phyloP scores from a whole-genome alignment of 2,113 vertebrate species.

The Lagopus leucura region DNA sequence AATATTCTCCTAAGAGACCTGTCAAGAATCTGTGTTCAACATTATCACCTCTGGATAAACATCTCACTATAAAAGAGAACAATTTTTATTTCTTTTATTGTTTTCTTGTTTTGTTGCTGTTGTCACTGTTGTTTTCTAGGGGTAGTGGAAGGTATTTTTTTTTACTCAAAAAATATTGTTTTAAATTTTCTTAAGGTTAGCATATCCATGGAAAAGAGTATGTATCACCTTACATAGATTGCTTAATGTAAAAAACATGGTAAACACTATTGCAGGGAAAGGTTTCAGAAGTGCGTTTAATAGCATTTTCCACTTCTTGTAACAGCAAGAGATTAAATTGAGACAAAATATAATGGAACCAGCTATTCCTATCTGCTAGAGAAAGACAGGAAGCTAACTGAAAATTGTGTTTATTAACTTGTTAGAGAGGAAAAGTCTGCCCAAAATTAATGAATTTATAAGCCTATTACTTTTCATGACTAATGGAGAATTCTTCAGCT shows the following conservation, averaged over 20 bases:
- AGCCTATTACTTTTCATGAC: conserved; percentile 31
- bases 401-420: conserved; percentile 29
- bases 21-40: neutral
- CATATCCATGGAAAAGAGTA: conserved; percentile 26
- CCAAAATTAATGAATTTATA: conserved; percentile 46
- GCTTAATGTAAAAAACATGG: conserved; percentile 64
- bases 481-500: conserved; percentile 25
- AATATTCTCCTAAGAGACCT: neutral
- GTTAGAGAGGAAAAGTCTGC: neutral
- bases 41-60: neutral
- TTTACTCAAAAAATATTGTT: conserved; percentile 18
- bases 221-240: neutral
- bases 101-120: neutral
- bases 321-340: conserved; percentile 76
- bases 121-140: neutral
- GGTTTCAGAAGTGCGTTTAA: conserved; percentile 77
- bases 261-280: conserved; percentile 72
- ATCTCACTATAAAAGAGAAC: neutral
- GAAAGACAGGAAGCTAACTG: conserved; percentile 29
- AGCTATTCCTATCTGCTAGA: conserved; percentile 45
- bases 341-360: conserved; percentile 73
- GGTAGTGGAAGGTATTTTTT: neutral
- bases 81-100: neutral
- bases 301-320: conserved; percentile 79
- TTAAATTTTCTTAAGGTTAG: conserved; percentile 31